Conservation (phyloP, 2,113 vertebrate genomes). For the Menura novaehollandiae region DNA sequence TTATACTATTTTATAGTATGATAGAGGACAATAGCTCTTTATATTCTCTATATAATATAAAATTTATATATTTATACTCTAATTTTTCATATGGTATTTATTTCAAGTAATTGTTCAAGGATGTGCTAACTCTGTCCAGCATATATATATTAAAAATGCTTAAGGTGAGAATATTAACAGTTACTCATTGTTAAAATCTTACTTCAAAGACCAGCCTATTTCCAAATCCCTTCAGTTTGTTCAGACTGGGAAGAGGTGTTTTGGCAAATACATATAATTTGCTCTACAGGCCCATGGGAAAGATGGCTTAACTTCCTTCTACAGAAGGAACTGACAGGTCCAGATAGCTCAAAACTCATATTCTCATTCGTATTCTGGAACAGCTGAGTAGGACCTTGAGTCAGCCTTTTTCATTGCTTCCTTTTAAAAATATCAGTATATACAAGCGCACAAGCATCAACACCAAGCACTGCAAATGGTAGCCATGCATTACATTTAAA, state of each 20-base stretch:
- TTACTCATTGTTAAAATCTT: neutral
- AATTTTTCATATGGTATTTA: neutral
- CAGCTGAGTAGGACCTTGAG: neutral
- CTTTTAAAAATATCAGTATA: neutral
- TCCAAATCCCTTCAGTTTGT: neutral
- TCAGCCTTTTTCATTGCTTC: neutral
- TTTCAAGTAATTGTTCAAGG: neutral
- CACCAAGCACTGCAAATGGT: neutral
- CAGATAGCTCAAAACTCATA: neutral
- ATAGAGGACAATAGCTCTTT: neutral
- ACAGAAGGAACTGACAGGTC: neutral
- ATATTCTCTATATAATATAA: no score
- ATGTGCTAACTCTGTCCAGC: neutral
- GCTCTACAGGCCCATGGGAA: neutral
- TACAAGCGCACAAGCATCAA: neutral
- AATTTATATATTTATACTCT: neutral
- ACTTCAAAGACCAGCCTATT: neutral
- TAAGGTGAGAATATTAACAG: neutral
- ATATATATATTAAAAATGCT: neutral
- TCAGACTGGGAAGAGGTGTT: neutral
- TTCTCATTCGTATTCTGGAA: neutral
- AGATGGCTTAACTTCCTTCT: neutral
- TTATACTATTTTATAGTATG: neutral
- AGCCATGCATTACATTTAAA: neutral
- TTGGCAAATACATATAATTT: neutral